These are phyloP conservation scores for Nemotelus nigrinus DNA, from an alignment of 2,888 invertebrate genomes.

Conservation along the genomic window DNA sequence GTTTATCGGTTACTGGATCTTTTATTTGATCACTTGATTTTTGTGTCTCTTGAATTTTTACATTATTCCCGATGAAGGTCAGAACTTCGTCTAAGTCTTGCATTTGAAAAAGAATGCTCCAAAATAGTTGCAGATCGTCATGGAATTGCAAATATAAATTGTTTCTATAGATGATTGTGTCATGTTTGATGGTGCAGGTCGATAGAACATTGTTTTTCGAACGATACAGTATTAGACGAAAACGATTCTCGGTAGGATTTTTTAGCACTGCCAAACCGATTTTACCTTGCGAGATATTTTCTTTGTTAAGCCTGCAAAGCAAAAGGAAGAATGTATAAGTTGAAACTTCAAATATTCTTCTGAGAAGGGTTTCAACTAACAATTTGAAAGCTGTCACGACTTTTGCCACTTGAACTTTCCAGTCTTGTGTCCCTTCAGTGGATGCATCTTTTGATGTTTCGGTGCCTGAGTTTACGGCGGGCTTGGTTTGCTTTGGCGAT, in stretches of 20 bases:
- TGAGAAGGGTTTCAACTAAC: conserved; percentile 45
- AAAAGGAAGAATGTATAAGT: neutral
- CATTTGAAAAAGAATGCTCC: conserved; percentile 68
- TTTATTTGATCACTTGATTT: neutral
- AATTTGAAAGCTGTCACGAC: conserved; percentile 56
- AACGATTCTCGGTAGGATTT: conserved; percentile 50
- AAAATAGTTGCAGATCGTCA: conserved; percentile 67
- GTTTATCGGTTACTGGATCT: conserved; percentile 3
- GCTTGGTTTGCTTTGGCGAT: conserved; percentile 52
- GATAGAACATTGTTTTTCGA: conserved; percentile 56
- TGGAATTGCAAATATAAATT: conserved; percentile 61
- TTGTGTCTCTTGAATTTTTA: neutral
- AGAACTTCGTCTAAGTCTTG: conserved; percentile 58
- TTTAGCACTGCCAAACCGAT: conserved; percentile 65
- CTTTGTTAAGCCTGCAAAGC: conserved; percentile 57
- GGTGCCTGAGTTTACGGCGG: neutral
- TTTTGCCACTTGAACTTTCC: conserved; percentile 56
- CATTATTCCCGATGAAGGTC: conserved; percentile 54
- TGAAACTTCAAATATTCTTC: neutral
- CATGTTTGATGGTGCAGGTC: conserved; percentile 52
- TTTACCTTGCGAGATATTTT: conserved; percentile 61
- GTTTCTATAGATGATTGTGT: conserved; percentile 52
- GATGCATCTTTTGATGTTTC: conserved; percentile 6
- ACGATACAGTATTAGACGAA: conserved; percentile 56
- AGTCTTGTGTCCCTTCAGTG: conserved; percentile 45